Conservation (phyloP, 2,888 invertebrate species). For the Parasteatoda lunata region DNA sequence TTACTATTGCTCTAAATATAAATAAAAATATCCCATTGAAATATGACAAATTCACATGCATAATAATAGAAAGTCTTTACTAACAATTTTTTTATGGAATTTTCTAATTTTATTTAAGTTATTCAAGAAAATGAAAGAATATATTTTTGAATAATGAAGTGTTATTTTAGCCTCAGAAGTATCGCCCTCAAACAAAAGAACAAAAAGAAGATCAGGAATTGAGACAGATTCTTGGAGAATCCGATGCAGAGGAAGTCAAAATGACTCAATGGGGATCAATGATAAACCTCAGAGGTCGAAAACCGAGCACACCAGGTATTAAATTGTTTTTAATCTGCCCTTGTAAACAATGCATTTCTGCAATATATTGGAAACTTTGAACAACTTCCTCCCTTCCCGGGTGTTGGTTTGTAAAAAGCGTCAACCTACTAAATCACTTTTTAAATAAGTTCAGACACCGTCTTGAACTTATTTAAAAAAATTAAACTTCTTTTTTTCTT, state of each 20-base stretch:
- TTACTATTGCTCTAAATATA: too few species aligned
- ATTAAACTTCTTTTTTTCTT: background rate
- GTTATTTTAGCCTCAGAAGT: slow-evolving; percentile 81
- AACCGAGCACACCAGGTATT: slow-evolving; percentile 41
- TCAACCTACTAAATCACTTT: background rate
- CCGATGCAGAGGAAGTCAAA: slow-evolving; percentile 72
- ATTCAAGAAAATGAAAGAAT: background rate
- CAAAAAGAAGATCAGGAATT: slow-evolving; percentile 86
- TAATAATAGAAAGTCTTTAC: background rate
- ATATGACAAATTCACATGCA: background rate
- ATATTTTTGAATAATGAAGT: background rate
- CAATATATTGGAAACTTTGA: background rate
- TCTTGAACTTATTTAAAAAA: too few species aligned
- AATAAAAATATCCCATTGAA: too few species aligned
- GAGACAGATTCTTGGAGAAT: slow-evolving; percentile 82
- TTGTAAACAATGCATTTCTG: background rate
- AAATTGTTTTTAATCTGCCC: background rate
- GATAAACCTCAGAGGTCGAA: slow-evolving; percentile 70
- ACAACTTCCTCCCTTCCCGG: background rate
- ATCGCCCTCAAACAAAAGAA: slow-evolving; percentile 79
- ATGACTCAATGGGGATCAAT: slow-evolving; percentile 71
- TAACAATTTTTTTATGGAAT: background rate
- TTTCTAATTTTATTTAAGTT: background rate
- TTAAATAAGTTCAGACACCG: too few species aligned
- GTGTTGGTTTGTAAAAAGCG: background rate